Base-by-base conservation (phyloP, 2,113 vertebrate genomes). In the Rynchops niger region DNA sequence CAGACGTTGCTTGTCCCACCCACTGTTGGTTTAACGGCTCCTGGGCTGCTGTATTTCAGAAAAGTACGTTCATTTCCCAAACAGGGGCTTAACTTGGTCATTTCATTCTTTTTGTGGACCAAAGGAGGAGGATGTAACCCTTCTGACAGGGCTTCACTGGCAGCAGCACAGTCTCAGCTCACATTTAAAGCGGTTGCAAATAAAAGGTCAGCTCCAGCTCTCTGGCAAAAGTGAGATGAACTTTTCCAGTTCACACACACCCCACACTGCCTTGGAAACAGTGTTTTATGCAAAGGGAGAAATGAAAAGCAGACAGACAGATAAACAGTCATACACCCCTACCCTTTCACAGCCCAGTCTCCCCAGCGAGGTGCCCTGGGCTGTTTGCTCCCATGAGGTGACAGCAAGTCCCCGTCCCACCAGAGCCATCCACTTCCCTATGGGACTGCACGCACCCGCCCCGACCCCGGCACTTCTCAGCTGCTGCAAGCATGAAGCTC, bases 351-450 rank as follows among this genome's bases (percentile, higher is more conserved):
- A 81, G 53, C 63, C 15, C 40, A 38, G 36, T 15, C 40, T 43
- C 45, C 11, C 11, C 3, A 5, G 63, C 0, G 0, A 52, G 32
- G 12, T 63, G 26, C 12, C 29, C 81, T 20, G 25, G 58, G 38
- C 49, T 50, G 15, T 86, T 70, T 82, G 26, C 8, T 69, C 20
- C 62, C 25, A 6, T 13, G 62, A 58, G 40, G 10, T 80, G 53
- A 34, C 61, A 67, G 32, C 23, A 65, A 40, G 34, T 29, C 27
- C 26, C 25, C 6, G 8, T 73, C 40, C 49, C 4, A 2, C 43
- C 0, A 0, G 52, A 82, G 58, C 42, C 32, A n/a, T 22, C 6
- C 4, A 0, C 7, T 63, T 65, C 43, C 19, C 25, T 20, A 4
- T 1, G 3, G 71, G 88, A 30, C 34, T 34, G 45, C 20, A 6